A percentile compares a stretch with the other conserved stretches of the same genome.
phyloP scores from a whole-genome alignment of 2,888 invertebrate species.

The Hoplodrina blanda region DNA sequence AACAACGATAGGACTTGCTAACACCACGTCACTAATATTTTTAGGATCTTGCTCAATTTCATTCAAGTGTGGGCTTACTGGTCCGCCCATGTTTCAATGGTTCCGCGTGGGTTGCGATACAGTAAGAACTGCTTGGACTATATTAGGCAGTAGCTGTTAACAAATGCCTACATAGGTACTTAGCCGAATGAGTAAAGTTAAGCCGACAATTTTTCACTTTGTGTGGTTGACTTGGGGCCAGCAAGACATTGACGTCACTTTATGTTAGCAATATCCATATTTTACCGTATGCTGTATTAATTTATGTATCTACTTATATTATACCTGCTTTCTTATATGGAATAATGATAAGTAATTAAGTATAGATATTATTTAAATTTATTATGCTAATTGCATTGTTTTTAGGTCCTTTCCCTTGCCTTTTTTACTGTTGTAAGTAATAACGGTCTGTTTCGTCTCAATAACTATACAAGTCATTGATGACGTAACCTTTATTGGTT shows the following conservation, averaged over 20 bases:
- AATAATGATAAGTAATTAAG: not conserved
- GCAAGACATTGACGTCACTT: constrained; percentile 61
- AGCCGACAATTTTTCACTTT: constrained; percentile 49
- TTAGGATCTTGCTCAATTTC: constrained; percentile 77
- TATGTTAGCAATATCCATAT: constrained; percentile 49
- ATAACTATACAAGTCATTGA: constrained; percentile 34
- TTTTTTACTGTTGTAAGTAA: constrained; percentile 22
- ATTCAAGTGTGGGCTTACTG: constrained; percentile 79
- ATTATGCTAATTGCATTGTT: constrained; percentile 1
- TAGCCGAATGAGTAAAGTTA: constrained; percentile 53
- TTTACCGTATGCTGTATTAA: constrained; percentile 32
- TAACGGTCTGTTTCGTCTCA: constrained; percentile 34
- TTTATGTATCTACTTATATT: constrained; percentile 2
- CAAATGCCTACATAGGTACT: constrained; percentile 48
- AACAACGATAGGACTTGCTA: constrained; percentile 67
- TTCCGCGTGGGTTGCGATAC: constrained; percentile 74
- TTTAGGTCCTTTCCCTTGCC: constrained; percentile 14
- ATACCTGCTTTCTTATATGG: not conserved
- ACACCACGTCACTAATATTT: constrained; percentile 79
- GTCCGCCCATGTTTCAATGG: constrained; percentile 79
- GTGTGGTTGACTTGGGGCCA: constrained; percentile 24
- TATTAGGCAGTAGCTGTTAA: constrained; percentile 71
- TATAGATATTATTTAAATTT: constrained; percentile 4
- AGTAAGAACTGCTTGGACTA: constrained; percentile 70
- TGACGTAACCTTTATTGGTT: constrained; percentile 36